A percentile compares a stretch with the other conserved stretches of the same genome.
Conservation (phyloP, 2,113 vertebrate species). For the Otus sunia region DNA sequence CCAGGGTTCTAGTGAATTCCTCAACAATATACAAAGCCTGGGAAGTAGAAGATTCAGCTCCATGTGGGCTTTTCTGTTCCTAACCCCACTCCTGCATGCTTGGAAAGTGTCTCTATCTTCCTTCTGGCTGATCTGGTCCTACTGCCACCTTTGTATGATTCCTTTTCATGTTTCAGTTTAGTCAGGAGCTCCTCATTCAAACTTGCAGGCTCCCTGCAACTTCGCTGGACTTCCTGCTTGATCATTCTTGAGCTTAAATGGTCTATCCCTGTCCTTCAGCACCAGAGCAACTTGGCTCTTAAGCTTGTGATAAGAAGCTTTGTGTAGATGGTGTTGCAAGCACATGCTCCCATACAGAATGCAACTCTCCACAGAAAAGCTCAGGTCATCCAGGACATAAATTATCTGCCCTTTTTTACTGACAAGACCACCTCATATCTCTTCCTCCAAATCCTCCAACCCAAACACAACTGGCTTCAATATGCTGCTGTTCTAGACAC, state of each 20-base stretch:
- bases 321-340: background rate
- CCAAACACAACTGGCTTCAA: background rate
- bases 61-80: background rate
- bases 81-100: background rate
- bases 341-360: background rate
- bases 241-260: background rate
- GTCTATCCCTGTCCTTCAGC: background rate
- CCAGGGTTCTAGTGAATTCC: too few species aligned
- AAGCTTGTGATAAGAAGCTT: background rate
- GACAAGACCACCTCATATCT: background rate
- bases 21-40: too few species aligned
- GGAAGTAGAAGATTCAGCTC: background rate
- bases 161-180: background rate
- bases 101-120: background rate
- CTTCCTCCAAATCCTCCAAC: background rate
- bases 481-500: background rate
- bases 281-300: background rate
- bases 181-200: background rate
- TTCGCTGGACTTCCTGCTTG: background rate
- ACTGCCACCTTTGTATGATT: background rate
- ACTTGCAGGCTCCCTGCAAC: background rate
- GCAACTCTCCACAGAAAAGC: background rate
- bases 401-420: background rate
- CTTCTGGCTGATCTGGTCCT: background rate
- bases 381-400: background rate